A percentile compares a stretch with the other conserved stretches of the same genome.
Evolutionary conservation across 2,113 vertebrate genomes (phyloP).

Genomic region (Tauraco erythrolophus): DNA sequence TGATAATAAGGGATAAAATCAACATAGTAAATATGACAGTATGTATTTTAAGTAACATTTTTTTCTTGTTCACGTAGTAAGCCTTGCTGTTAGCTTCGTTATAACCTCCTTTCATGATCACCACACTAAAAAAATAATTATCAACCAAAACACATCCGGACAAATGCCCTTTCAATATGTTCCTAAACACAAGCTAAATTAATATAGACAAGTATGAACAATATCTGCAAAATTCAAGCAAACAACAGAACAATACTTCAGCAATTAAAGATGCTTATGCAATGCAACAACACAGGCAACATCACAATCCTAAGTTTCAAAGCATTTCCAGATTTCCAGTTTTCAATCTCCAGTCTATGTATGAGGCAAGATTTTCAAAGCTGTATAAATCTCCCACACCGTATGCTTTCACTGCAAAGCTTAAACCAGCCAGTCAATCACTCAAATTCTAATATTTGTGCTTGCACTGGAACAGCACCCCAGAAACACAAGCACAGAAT

Average conservation of each 20-base stretch:
- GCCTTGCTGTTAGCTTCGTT: neutral
- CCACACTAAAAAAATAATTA: neutral
- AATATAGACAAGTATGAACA: neutral
- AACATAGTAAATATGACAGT: neutral
- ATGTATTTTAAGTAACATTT: neutral
- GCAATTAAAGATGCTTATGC: neutral
- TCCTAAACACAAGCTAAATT: neutral
- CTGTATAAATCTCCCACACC: neutral
- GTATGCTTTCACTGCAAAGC: neutral
- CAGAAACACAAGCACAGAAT: neutral
- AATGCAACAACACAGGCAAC: rapidly evolving
- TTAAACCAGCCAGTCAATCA: neutral
- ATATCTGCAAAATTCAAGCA: neutral
- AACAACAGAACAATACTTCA: neutral
- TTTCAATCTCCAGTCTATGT: neutral
- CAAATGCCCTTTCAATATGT: neutral
- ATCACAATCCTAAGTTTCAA: neutral
- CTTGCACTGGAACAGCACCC: neutral
- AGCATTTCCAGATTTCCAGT: neutral
- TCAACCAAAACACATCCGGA: neutral
- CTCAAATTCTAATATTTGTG: neutral
- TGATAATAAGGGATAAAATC: neutral
- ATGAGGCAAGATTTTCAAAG: neutral
- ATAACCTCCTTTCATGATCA: neutral
- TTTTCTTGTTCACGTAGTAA: neutral